Conservation (phyloP, 2,797 vertebrate genomes). For the Cyclura pinguis region DNA sequence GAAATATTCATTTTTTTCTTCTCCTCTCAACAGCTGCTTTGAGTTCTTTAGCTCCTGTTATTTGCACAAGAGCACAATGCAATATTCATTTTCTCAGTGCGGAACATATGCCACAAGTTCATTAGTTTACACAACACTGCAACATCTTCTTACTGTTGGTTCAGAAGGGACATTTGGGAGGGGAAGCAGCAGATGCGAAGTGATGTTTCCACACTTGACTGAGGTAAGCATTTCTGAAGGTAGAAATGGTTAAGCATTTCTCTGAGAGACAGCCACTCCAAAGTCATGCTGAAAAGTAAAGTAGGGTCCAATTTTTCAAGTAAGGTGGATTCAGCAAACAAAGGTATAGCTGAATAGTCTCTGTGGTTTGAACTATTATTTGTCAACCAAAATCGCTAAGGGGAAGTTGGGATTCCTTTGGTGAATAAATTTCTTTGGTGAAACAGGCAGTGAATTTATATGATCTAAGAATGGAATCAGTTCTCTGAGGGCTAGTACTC, state of each 20-base stretch:
- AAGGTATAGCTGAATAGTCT: neutral
- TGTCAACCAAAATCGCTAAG: neutral
- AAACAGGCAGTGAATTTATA: neutral
- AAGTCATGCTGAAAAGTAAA: neutral
- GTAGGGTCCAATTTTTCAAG: neutral
- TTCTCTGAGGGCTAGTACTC: no score
- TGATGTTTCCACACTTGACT: neutral
- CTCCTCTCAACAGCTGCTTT: constrained; percentile 35
- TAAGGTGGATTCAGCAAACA: neutral
- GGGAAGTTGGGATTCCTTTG: neutral
- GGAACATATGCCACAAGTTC: constrained; percentile 45
- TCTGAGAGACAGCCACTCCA: neutral
- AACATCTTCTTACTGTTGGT: constrained; percentile 15
- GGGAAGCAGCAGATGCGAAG: neutral
- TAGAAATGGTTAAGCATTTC: neutral
- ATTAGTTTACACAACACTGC: neutral
- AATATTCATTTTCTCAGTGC: constrained; percentile 29
- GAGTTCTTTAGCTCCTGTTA: constrained; percentile 38
- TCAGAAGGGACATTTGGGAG: neutral
- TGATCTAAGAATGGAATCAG: neutral
- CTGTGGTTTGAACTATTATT: neutral
- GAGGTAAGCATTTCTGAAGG: constrained; percentile 8
- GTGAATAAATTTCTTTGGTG: neutral
- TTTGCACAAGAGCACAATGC: constrained; percentile 39
- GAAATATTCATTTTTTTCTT: constrained; percentile 12